Evolutionary conservation across 1,140 invertebrate genomes (phyloP).

Genomic region (Aphaenogaster rudis): DNA sequence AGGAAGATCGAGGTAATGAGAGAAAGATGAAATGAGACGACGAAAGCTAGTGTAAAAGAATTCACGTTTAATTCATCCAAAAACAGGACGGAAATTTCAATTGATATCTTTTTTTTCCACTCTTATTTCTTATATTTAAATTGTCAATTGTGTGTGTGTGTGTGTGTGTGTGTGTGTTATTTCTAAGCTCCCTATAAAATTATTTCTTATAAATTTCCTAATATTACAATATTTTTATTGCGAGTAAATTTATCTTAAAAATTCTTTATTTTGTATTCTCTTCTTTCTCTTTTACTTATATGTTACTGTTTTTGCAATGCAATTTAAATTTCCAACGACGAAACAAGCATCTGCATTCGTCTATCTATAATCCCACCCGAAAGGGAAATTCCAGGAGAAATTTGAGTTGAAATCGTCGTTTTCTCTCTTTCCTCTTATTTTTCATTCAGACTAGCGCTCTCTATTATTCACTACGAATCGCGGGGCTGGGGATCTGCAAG

Average conservation of each 20-base stretch:
- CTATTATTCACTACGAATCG: slow-evolving; percentile 38
- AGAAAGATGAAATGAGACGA: slow-evolving; percentile 2
- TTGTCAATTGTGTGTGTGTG: too few species aligned
- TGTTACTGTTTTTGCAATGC: background rate
- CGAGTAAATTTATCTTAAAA: background rate
- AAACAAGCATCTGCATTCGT: background rate
- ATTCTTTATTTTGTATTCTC: background rate
- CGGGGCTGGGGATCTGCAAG: slow-evolving; percentile 40
- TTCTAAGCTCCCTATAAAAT: background rate
- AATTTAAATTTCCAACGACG: background rate
- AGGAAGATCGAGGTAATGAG: slow-evolving; percentile 34
- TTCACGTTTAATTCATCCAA: slow-evolving; percentile 25
- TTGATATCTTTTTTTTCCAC: background rate
- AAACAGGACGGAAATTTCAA: background rate
- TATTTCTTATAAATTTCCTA: background rate
- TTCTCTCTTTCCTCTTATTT: background rate
- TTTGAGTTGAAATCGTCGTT: background rate
- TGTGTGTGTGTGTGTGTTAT: too few species aligned
- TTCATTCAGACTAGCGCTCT: background rate
- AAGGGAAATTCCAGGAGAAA: background rate
- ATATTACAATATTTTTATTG: background rate
- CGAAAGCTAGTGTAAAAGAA: slow-evolving; percentile 8
- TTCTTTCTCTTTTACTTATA: background rate
- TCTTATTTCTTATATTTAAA: background rate
- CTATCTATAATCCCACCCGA: background rate